Conservation (phyloP, 2,113 vertebrate species). For the Anser cygnoides region DNA sequence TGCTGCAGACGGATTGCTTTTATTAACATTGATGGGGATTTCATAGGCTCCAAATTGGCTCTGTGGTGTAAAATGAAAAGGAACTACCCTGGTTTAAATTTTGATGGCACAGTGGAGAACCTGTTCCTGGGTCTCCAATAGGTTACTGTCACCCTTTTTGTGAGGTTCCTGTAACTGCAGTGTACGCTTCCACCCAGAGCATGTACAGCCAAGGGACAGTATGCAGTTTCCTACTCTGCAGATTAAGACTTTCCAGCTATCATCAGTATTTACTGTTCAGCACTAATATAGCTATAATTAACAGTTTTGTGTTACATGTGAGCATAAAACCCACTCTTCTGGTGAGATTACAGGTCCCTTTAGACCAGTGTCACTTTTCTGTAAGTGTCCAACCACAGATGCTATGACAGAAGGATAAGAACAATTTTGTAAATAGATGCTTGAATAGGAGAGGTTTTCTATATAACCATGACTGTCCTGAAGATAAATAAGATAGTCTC, state of each 20-base stretch:
- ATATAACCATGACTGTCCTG: neutral
- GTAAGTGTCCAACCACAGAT: neutral
- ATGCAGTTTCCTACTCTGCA: neutral
- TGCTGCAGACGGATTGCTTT: neutral
- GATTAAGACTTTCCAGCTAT: neutral
- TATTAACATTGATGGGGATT: neutral
- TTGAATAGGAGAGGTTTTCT: neutral
- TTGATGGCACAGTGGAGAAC: neutral
- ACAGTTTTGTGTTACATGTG: neutral
- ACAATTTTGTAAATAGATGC: neutral
- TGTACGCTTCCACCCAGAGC: neutral
- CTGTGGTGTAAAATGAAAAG: neutral
- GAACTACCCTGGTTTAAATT: neutral
- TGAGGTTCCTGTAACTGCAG: neutral
- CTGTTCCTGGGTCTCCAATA: neutral
- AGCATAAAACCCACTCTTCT: neutral
- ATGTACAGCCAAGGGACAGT: neutral
- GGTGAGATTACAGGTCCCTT: neutral
- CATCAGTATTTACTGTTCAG: neutral
- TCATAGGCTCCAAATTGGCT: neutral
- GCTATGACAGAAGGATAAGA: neutral
- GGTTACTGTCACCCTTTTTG: accelerated
- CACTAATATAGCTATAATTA: neutral
- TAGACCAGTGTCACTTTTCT: neutral
- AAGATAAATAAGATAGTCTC: neutral